Percentiles rank a stretch among this genome's conserved stretches.
Conservation (phyloP, 1,140 invertebrate genomes). For the Eriocheir sinensis region DNA sequence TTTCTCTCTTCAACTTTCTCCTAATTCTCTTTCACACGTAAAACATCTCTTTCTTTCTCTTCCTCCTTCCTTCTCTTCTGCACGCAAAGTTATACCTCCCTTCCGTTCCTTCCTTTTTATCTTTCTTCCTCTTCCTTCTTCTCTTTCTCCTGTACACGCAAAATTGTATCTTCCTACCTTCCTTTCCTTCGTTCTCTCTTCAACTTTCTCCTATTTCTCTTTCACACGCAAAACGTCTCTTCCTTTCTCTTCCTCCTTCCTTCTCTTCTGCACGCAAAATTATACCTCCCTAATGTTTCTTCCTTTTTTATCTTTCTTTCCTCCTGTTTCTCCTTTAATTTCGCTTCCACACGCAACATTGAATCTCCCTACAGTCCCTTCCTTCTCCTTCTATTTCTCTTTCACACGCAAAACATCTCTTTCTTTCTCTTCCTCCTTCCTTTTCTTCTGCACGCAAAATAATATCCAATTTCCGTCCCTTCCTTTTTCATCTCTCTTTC, state of each 20-base stretch:
- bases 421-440: not conserved
- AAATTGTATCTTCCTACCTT: no score
- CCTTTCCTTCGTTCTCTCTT: not conserved
- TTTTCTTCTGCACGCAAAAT: not conserved
- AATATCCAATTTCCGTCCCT: not conserved
- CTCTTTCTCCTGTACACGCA: not conserved
- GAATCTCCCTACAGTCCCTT: not conserved
- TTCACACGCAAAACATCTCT: not conserved
- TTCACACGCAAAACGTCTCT: not conserved
- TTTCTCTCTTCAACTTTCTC: no score
- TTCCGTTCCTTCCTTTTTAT: not conserved
- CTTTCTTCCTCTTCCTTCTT: not conserved
- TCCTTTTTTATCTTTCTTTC: not conserved
- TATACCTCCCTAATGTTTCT: not conserved
- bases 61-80: no score
- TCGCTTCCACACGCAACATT: not conserved
- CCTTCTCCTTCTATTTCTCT: not conserved
- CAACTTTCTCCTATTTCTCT: not conserved
- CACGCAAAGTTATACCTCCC: no score
- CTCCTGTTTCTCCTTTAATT: not conserved
- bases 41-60: no score
- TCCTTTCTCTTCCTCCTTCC: not conserved
- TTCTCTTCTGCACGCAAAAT: not conserved
- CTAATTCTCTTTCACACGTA: no score
- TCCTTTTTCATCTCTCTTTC: not conserved